These are phyloP conservation scores for Brachyalestes nurse DNA, from an alignment of 2,797 vertebrate species.

Conservation along the genomic window DNA sequence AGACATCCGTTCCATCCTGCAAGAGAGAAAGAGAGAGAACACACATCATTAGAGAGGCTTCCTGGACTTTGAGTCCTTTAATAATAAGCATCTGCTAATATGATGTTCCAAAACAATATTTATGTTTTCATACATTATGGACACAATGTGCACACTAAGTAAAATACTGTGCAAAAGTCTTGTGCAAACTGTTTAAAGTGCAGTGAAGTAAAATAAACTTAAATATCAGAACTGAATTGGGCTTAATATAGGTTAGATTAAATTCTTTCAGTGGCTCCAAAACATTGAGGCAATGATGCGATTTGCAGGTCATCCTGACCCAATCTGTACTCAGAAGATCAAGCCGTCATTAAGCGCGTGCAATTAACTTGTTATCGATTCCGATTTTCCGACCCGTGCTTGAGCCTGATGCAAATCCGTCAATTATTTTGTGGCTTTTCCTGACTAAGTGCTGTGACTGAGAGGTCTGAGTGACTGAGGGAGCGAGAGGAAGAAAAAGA, in stretches of 20 bases:
- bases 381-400: constrained; percentile 25
- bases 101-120: too few species aligned
- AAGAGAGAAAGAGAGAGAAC: background rate
- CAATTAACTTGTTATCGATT: background rate
- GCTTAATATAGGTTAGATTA: background rate
- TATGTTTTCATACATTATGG: too few species aligned
- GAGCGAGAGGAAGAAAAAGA: background rate
- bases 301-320: background rate
- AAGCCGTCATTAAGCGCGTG: background rate
- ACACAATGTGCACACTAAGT: too few species aligned
- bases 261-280: background rate
- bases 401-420: constrained; percentile 47
- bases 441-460: constrained; percentile 36
- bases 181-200: too few species aligned
- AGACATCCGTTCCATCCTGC: constrained; percentile 88
- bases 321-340: background rate
- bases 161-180: too few species aligned
- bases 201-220: background rate
- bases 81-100: too few species aligned
- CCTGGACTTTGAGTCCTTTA: too few species aligned
- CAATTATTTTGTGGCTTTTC: constrained; percentile 48
- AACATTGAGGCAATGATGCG: too few species aligned
- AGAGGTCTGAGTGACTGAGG: background rate
- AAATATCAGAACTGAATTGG: background rate
- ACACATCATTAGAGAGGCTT: too few species aligned